phyloP scores from a whole-genome alignment of 2,888 invertebrate species.

The Mactromeris polynyma region DNA sequence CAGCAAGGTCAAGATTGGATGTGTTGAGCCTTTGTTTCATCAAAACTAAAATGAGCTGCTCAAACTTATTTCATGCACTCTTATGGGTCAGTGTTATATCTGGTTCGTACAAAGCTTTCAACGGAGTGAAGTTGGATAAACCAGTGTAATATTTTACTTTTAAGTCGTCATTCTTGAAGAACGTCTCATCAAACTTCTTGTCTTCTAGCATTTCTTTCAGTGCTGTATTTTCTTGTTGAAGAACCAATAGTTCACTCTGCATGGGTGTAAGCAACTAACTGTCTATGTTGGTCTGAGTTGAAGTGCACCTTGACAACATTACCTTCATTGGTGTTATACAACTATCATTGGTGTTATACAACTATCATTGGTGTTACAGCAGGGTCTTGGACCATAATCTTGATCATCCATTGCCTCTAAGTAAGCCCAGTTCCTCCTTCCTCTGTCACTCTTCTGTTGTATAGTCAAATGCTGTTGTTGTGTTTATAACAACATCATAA shows the following conservation, averaged over 20 bases:
- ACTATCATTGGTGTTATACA: too few species aligned
- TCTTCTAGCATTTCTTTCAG: too few species aligned
- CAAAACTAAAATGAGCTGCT: conserved; percentile 30
- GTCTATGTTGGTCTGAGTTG: conserved; percentile 25
- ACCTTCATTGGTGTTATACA: too few species aligned
- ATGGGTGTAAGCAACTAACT: neutral
- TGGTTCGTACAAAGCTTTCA: conserved; percentile 28
- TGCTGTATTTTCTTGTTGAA: conserved; percentile 36
- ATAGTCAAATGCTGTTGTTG: too few species aligned
- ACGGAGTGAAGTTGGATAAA: conserved; percentile 7
- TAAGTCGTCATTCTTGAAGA: conserved; percentile 11
- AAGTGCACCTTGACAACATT: too few species aligned
- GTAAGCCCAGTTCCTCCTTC: too few species aligned
- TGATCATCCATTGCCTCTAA: too few species aligned
- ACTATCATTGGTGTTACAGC: too few species aligned
- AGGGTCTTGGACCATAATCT: too few species aligned
- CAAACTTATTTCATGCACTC: conserved; percentile 34
- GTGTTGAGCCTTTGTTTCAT: conserved; percentile 33
- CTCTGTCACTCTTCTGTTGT: too few species aligned
- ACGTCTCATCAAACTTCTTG: too few species aligned
- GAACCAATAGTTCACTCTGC: conserved; percentile 20
- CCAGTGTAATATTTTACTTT: conserved; percentile 41
- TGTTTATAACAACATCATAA: too few species aligned
- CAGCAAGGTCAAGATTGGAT: conserved; percentile 31
- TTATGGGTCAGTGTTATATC: conserved; percentile 24